Base-by-base conservation (phyloP, 2,888 invertebrate species). In the Poecilobothrus nobilitatus region DNA sequence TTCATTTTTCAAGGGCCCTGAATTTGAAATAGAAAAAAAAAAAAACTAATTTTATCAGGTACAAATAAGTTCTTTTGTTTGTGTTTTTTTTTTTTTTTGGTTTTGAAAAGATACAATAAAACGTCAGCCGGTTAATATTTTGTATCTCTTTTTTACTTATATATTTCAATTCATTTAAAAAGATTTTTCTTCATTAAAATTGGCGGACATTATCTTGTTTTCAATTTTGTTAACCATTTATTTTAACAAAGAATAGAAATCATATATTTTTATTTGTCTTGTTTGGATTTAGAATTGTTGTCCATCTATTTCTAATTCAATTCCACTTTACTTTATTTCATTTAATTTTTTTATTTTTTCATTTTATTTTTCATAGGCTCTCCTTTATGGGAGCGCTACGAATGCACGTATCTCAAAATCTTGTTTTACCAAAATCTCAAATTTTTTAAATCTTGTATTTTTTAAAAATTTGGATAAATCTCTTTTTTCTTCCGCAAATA, bases 211-310 rank as follows among this genome's bases (percentile, higher is more conserved):
- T 53, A 53, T 53, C 2, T 53, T 53, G 53, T 53, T 53, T n/a
- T 53, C 53, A 53, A 53, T 53, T 53, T 53, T 53, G 53, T 53
- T 53, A 53, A 53, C 53, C 15, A 53, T 53, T 53, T 53, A 15
- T 53, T 53, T 15, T 53, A 53, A 53, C 15, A 53, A 18, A 18
- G 15, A 53, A 41, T 9, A 15, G 41, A 53, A 53, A 53, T 53
- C 53, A 53, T 6, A n/a, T 18, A 41, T 41, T 15, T 41, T 15
- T 41, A n/a, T 8, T 53, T 53, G 9, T 53, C n/a, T 53, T 53
- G 6, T 53, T 53, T 15, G n/a, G n/a, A 18, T 53, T 53, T n/a
- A 2, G 4, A 53, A 53, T 53, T 53, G n/a, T 53, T 53, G 53
- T 53, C 53, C 53, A 53, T 53, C 18, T 18, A 53, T 18, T 53